These are phyloP conservation scores for Diplosoma virens DNA, from an alignment of 23 tunicate genomes.

Conservation along the genomic window DNA sequence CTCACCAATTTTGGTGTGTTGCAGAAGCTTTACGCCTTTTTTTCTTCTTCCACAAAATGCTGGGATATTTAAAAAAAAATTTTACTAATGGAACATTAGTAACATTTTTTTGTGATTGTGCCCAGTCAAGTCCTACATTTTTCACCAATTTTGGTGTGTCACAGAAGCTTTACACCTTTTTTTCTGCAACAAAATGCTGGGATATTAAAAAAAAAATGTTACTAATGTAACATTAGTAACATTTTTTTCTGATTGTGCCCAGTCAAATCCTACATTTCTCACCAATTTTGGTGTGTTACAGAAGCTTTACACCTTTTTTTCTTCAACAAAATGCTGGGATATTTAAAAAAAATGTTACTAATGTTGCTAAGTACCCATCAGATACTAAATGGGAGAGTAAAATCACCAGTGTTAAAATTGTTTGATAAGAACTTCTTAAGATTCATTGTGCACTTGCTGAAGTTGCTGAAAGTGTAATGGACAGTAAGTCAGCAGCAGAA, in stretches of 20 bases:
- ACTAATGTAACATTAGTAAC: too few relatives aligned
- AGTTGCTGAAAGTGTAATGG: not conserved
- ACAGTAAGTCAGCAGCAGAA: not conserved
- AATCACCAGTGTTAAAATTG: not conserved
- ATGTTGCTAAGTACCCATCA: not conserved
- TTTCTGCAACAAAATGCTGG: too few relatives aligned
- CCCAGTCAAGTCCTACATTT: not conserved
- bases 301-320: too few relatives aligned
- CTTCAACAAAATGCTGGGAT: constrained; percentile 1
- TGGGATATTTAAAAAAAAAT: not conserved
- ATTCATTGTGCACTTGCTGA: not conserved
- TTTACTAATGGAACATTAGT: too few relatives aligned
- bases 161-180: not conserved
- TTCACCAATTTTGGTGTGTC: not conserved
- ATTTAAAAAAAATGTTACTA: not conserved
- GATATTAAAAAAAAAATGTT: too few relatives aligned
- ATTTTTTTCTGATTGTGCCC: too few relatives aligned
- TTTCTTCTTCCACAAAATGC: not conserved
- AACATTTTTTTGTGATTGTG: constrained; percentile 12
- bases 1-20: not conserved
- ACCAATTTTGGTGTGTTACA: too few relatives aligned
- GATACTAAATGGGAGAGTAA: constrained; percentile 5
- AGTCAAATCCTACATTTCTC: too few relatives aligned
- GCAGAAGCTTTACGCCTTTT: not conserved
- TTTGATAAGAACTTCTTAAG: not conserved